Base-by-base conservation (phyloP, 2,888 invertebrate species). In the Drepana falcataria region DNA sequence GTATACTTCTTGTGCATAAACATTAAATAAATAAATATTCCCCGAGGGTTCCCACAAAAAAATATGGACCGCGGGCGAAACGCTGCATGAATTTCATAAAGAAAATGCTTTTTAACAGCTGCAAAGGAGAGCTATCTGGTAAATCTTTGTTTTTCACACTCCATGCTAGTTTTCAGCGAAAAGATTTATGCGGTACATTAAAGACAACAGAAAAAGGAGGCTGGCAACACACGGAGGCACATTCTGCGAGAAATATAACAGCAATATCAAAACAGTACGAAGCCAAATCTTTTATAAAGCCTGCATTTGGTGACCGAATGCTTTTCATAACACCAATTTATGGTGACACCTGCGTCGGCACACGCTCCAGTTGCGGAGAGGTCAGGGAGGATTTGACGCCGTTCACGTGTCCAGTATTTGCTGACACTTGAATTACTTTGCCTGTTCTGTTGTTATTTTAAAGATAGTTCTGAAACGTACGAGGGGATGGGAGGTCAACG, bases 191-290 rank as follows among this genome's bases (percentile, higher is more conserved):
- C 60, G 56, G 48, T 49, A n/a, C 35, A 61, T 55, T 59, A 69
- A 63, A 65, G 55, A 49, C 40, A 52, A 53, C 53, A 57, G 56
- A 66, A 68, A 68, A 59, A 66, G 64, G 60, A 61, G 56, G 56
- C 65, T 69, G 4, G 2, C 68, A 66, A 71, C 71, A 70, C 69
- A 73, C 74, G 76, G 72, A 66, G 66, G 71, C 71, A 67, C 71
- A 73, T 71, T 75, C 68, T 56, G 75, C 63, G 71, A 78, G 80
- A 80, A 79, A 81, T 82, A 81, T 80, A 77, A 79, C 75, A 67
- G 76, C 74, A 73, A 79, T 81, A 79, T 77, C 72, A 68, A 67
- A 68, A 40, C 57, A 54, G 65, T 69, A 71, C 69, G 73, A 70
- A 71, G 69, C 71, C 69, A 71, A 75, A 74, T 71, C 71, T 69